Conservation (phyloP, 2,797 vertebrate species). For the Luscinia megarhynchos region DNA sequence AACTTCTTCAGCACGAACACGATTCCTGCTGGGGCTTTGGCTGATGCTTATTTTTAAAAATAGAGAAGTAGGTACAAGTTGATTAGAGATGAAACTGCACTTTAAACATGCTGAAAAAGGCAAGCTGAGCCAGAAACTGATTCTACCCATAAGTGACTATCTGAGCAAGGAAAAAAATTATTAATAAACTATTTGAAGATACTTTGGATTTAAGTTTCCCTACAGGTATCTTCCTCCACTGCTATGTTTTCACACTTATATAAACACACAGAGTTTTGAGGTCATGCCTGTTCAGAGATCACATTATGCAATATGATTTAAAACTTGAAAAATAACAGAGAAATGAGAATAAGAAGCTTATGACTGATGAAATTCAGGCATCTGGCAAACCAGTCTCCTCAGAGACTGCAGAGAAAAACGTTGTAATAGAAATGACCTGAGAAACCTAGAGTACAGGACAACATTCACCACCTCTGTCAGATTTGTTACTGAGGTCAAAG, state of each 20-base stretch:
- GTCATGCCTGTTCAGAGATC: background rate
- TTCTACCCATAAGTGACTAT: background rate
- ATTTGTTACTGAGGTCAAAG: background rate
- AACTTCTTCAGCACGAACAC: background rate
- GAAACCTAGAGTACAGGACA: background rate
- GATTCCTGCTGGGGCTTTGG: background rate
- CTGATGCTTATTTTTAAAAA: conserved; percentile 48
- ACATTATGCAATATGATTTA: background rate
- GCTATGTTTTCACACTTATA: background rate
- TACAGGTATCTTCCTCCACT: background rate
- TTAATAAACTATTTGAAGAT: background rate
- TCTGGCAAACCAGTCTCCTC: background rate
- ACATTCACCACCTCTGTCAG: background rate
- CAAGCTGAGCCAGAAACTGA: background rate
- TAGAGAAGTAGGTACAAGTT: conserved; percentile 49
- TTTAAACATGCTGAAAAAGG: conserved; percentile 3
- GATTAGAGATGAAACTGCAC: conserved; percentile 9
- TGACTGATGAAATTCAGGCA: conserved; percentile 22
- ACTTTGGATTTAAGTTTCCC: background rate
- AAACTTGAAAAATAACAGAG: conserved; percentile 12
- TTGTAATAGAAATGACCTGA: background rate
- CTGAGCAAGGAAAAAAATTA: background rate
- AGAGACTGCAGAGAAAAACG: background rate
- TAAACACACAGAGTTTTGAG: background rate
- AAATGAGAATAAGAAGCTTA: conserved; percentile 40